phyloP scores from a whole-genome alignment of 2,113 vertebrate genomes.

The Elgaria multicarinata region DNA sequence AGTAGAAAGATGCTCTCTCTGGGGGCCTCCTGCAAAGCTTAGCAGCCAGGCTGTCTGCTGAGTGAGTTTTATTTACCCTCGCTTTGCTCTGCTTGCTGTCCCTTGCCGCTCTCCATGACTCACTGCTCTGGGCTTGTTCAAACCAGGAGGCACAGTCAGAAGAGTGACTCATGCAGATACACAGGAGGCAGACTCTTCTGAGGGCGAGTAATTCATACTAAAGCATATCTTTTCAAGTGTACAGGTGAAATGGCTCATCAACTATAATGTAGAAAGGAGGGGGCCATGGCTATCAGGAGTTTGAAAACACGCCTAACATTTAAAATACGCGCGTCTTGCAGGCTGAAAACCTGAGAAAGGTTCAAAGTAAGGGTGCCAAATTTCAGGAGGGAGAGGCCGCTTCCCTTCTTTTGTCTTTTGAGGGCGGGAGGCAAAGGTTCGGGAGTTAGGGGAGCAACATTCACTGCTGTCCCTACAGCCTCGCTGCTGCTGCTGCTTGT shows the following conservation, averaged over 20 bases:
- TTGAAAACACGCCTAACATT: neutral
- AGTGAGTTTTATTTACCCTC: neutral
- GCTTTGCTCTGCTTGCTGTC: neutral
- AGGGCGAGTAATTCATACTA: neutral
- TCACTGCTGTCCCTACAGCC: neutral
- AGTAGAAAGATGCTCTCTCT: neutral
- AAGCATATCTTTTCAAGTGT: neutral
- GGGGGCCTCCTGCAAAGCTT: neutral
- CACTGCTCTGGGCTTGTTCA: neutral
- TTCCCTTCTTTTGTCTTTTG: neutral
- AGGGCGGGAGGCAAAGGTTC: neutral
- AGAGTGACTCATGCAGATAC: no score
- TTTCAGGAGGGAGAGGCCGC: no score
- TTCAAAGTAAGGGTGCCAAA: neutral
- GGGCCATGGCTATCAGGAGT: neutral
- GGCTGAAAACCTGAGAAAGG: neutral
- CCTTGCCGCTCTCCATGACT: neutral
- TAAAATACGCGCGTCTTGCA: neutral
- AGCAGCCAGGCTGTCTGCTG: neutral
- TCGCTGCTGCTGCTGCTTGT: neutral
- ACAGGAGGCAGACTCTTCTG: neutral
- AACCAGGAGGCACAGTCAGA: neutral
- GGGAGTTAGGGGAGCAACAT: neutral
- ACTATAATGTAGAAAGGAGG: neutral
- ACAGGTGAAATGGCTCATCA: neutral